Conservation (phyloP, 1,140 invertebrate genomes). For the Magallana ariakensis region DNA sequence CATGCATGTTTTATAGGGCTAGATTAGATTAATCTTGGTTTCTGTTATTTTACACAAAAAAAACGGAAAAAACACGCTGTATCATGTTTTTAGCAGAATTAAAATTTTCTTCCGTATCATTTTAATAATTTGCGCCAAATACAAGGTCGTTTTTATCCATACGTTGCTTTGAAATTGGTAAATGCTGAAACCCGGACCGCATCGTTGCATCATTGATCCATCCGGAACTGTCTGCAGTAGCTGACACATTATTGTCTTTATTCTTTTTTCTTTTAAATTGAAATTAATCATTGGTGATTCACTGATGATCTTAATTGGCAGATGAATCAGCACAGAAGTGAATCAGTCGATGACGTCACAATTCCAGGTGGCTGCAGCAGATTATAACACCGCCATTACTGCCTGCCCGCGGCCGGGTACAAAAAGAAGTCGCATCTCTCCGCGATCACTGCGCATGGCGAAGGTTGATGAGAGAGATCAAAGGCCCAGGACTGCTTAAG, state of each 20-base stretch:
- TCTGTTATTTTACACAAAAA: background rate
- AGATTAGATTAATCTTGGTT: background rate
- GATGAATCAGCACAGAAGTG: slow-evolving; percentile 14
- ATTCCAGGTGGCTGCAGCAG: slow-evolving; percentile 27
- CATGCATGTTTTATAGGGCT: slow-evolving; percentile 12
- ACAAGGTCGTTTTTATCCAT: background rate
- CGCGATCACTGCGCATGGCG: slow-evolving; percentile 13
- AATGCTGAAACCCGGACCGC: background rate
- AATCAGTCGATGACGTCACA: slow-evolving; percentile 17
- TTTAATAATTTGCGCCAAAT: background rate
- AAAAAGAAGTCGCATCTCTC: background rate
- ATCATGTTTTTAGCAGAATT: background rate
- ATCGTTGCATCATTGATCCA: slow-evolving; percentile 18
- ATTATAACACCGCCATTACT: background rate
- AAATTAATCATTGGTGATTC: slow-evolving; percentile 37
- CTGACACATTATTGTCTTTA: slow-evolving; percentile 20
- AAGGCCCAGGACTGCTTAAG: background rate
- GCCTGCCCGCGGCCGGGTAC: background rate
- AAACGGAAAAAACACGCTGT: too few relatives aligned
- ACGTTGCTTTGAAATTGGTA: background rate
- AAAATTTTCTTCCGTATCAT: background rate
- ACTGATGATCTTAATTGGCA: slow-evolving; percentile 22
- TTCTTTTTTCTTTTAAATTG: slow-evolving; percentile 35
- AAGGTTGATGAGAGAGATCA: background rate
- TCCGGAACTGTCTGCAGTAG: background rate